Evolutionary conservation across 2,113 vertebrate species (phyloP), one percentile per base, ranked within the genome.

Genomic region (Mustela nigripes): DNA sequence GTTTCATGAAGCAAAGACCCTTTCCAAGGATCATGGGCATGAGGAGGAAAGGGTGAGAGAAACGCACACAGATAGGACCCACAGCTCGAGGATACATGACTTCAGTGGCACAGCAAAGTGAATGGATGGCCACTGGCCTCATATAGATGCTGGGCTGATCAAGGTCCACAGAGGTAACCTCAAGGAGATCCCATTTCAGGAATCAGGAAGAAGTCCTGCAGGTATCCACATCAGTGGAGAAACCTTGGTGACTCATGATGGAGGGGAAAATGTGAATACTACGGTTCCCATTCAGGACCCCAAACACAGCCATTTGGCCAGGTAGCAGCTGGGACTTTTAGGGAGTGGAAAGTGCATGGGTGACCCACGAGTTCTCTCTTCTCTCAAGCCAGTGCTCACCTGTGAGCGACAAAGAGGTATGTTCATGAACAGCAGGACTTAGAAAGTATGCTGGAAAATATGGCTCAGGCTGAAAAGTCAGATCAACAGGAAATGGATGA

Each of bases 131-230:
- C 11, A 0, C 15, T 4, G 4, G 39, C 26, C 81, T 24, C 48
- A 7, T 4, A 2, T 10, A 0, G 58, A 76, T 0, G 0, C 4
- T 0, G 0, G 18, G 45, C 16, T 2, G 69, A 36, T 4, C 5
- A 4, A 0, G 45, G 42, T 5, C 14, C 26, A 4, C 4, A 26
- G 18, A 28, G 26, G 42, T 60, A 18, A 4, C n/a, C 56, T 28
- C 1, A 1, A n/a, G 58, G 63, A 3, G 4, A 7, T 60, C 67
- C 16, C 8, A 2, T 12, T 4, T 81, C 19, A 19, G 10, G 36
- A 45, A 33, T 7, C 19, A 42, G 19, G 28, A 56, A 4, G 42
- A 26, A 39, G 33, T 22, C 10, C 4, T 1, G 0, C 50, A 26
- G 45, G 45, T 36, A 4, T 33, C 60, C 26, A 26, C 1, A 48